Evolutionary conservation across 2,797 vertebrate genomes (phyloP).

Genomic region (Natrix natrix): DNA sequence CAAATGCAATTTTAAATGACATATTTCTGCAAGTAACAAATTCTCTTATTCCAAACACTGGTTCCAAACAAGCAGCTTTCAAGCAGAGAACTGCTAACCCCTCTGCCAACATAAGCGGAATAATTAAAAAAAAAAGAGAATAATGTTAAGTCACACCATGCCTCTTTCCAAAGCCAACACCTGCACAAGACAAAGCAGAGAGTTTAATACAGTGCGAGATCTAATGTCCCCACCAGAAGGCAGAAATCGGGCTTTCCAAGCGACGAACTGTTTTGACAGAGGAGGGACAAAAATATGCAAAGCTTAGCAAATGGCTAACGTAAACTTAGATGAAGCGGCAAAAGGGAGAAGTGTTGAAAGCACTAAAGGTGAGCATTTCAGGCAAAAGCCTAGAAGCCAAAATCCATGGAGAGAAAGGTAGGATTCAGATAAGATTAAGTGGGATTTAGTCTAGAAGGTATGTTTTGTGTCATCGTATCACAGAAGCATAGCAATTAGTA

Average conservation of each 20-base stretch:
- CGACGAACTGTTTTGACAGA: conserved; percentile 85
- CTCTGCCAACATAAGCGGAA: conserved; percentile 72
- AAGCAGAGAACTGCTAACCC: conserved; percentile 77
- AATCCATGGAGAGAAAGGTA: conserved; percentile 55
- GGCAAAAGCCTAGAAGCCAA: conserved; percentile 63
- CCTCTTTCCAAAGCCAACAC: conserved; percentile 85
- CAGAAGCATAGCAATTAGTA: conserved; percentile 21
- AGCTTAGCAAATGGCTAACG: conserved; percentile 79
- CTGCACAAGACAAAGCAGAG: conserved; percentile 85
- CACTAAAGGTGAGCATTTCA: conserved; percentile 69
- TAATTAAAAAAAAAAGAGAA: conserved; percentile 70
- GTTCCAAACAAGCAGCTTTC: conserved; percentile 75
- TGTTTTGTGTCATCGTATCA: background rate
- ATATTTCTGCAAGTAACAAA: conserved; percentile 79
- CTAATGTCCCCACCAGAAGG: conserved; percentile 76
- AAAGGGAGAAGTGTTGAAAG: conserved; percentile 68
- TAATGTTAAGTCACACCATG: conserved; percentile 83
- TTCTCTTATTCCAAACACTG: conserved; percentile 67
- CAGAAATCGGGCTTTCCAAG: conserved; percentile 83
- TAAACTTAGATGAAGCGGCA: conserved; percentile 79
- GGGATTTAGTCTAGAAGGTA: conserved; percentile 32
- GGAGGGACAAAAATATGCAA: conserved; percentile 80
- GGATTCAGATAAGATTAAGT: conserved; percentile 37
- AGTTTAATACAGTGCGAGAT: conserved; percentile 83
- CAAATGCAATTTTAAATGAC: conserved; percentile 49